Base-by-base conservation (phyloP, 2,797 vertebrate species). In the Tiaroga cobitis region DNA sequence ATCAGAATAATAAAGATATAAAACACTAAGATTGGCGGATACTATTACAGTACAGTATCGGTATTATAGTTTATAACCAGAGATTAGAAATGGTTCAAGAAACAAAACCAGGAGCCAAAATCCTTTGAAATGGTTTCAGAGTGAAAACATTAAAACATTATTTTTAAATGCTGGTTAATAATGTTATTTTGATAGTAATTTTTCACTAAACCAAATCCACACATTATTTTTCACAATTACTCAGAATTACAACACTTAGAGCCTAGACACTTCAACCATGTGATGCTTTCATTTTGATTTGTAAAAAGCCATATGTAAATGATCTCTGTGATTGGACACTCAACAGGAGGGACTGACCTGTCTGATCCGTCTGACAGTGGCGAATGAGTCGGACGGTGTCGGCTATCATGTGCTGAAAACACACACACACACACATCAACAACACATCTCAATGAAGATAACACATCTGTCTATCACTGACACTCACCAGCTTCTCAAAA, bases 401-500 rank as follows among this genome's bases (percentile, higher is more conserved):
- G 84, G 98, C 98, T 51, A 99, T 99, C 98, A 99, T 99, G 82
- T 99, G 98, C 98, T 99, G 93, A 19, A 34, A 15, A 86, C 7
- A 68, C 4, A 69, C 7, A 68, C 13, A 87, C 26, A 69, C 6
- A 56, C 8, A n/a, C 32, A n/a, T 81, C 46, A 81, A 26, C 19
- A 29, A 29, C 65, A 26, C 51, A 10, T 54, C 78, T 46, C 26
- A 67, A 5, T 61, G 67, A 18, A 16, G 29, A 51, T 2, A 4
- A 3, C 2, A 19, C 49, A 19, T 46, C 49, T 18, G 16, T 51
- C 80, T 10, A 15, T 18, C 72, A 46, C 41, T 34, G 1, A 68
- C 91, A 92, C 97, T 92, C 92, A 99, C 98, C 97, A 99, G 95
- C 89, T 99, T 99, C 94, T 99, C 97, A 94, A 99, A 99, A 91